phyloP scores from a whole-genome alignment of 2,113 vertebrate genomes.

The Pycnonotus jocosus region DNA sequence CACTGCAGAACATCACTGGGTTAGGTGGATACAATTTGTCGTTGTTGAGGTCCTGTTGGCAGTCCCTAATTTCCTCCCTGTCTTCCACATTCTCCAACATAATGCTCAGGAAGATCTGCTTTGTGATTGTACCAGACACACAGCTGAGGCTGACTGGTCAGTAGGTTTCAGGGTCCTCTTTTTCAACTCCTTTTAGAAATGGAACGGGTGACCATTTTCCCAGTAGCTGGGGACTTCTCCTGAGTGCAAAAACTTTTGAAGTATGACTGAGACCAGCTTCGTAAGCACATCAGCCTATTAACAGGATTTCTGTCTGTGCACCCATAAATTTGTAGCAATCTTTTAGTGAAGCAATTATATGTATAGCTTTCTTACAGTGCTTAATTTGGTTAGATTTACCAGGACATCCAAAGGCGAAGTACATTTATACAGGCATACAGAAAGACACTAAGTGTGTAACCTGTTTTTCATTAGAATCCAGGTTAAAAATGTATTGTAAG shows the following conservation, averaged over 20 bases:
- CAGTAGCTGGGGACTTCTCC: rapidly evolving
- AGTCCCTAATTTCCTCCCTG: not conserved
- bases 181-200: not conserved
- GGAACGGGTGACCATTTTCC: not conserved
- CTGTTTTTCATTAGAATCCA: not conserved
- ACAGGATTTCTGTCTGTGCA: not conserved
- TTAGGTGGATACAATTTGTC: not conserved
- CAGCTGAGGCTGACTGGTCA: not conserved
- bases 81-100: not conserved
- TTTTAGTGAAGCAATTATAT: not conserved
- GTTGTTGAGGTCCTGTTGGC: not conserved
- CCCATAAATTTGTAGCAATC: not conserved
- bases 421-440: not conserved
- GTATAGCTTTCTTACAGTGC: not conserved
- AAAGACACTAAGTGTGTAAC: not conserved
- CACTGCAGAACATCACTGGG: not conserved
- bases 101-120: not conserved
- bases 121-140: not conserved
- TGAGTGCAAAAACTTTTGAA: not conserved
- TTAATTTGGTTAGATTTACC: not conserved
- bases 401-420: not conserved
- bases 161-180: not conserved
- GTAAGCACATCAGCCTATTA: not conserved
- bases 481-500: not conserved
- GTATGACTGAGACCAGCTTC: not conserved